These are phyloP conservation scores for Tapera naevia DNA, from an alignment of 2,797 vertebrate genomes.

Conservation along the genomic window DNA sequence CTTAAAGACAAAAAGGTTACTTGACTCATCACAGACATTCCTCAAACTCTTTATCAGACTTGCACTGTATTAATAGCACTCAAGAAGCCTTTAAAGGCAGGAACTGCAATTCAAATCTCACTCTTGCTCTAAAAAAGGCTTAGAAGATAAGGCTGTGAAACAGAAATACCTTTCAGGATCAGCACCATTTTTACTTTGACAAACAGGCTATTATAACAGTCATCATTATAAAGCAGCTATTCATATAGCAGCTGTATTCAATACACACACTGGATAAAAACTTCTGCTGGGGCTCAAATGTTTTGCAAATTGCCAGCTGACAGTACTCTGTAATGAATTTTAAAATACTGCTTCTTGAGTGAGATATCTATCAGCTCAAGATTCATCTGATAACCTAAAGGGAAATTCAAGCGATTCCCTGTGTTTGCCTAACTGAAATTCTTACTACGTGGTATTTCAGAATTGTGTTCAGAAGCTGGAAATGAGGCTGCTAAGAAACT, in stretches of 20 bases:
- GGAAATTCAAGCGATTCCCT: not conserved
- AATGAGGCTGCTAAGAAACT: slow-evolving; percentile 38
- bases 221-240: slow-evolving; percentile 21
- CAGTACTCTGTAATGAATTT: slow-evolving; percentile 9
- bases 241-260: slow-evolving; percentile 42
- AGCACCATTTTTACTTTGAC: slow-evolving; percentile 43
- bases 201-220: slow-evolving; percentile 39
- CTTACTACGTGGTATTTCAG: not conserved
- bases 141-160: slow-evolving; percentile 50
- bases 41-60: slow-evolving; percentile 56
- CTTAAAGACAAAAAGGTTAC: slow-evolving; percentile 62
- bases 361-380: slow-evolving; percentile 22
- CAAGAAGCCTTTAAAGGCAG: slow-evolving; percentile 59
- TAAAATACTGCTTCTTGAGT: slow-evolving; percentile 26
- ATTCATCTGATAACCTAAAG: slow-evolving; percentile 16
- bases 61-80: slow-evolving; percentile 42
- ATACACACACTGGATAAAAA: not conserved
- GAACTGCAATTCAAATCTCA: slow-evolving; percentile 59
- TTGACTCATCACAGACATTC: slow-evolving; percentile 66
- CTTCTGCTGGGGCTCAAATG: slow-evolving; percentile 6
- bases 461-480: not conserved
- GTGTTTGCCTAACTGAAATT: not conserved
- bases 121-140: slow-evolving; percentile 51
- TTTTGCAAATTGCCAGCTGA: slow-evolving; percentile 46
- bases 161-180: slow-evolving; percentile 47